Percentiles rank a stretch among this genome's conserved stretches.
Conservation (phyloP, 2,113 vertebrate species). For the Porphyrio hochstetteri region DNA sequence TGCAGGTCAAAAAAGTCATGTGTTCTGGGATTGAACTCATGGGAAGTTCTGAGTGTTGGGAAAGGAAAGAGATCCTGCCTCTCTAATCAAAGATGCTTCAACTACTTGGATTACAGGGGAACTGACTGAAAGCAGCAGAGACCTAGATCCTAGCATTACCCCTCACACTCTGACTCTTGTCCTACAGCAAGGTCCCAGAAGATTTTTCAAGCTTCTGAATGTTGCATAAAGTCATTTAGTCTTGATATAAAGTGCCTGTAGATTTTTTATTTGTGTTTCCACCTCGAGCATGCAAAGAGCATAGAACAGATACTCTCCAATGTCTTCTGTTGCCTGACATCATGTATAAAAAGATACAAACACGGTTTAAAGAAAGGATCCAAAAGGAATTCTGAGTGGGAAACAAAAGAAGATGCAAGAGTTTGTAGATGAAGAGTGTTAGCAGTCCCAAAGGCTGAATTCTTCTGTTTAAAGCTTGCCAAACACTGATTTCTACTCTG, state of each 20-base stretch:
- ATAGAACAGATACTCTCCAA: neutral
- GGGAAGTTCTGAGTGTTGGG: neutral
- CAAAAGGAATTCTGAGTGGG: neutral
- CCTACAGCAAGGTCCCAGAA: neutral
- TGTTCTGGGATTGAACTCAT: neutral
- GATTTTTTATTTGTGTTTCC: neutral
- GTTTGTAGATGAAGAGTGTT: neutral
- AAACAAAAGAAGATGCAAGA: neutral
- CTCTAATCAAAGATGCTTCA: neutral
- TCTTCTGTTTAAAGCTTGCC: neutral
- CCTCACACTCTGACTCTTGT: neutral
- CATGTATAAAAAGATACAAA: neutral
- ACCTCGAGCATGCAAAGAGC: neutral
- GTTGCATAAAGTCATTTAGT: neutral
- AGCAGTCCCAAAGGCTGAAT: neutral
- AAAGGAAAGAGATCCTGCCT: neutral
- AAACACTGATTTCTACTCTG: neutral
- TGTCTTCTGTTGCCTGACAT: neutral
- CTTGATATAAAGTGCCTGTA: neutral
- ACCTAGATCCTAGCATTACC: neutral
- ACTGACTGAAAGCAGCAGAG: neutral
- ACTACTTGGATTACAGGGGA: neutral
- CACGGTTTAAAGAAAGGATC: neutral
- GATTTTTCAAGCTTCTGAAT: neutral
- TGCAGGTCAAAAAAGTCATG: neutral